Evolutionary conservation across 2,113 vertebrate genomes (phyloP).

Genomic region (Lichenostomus cassidix): DNA sequence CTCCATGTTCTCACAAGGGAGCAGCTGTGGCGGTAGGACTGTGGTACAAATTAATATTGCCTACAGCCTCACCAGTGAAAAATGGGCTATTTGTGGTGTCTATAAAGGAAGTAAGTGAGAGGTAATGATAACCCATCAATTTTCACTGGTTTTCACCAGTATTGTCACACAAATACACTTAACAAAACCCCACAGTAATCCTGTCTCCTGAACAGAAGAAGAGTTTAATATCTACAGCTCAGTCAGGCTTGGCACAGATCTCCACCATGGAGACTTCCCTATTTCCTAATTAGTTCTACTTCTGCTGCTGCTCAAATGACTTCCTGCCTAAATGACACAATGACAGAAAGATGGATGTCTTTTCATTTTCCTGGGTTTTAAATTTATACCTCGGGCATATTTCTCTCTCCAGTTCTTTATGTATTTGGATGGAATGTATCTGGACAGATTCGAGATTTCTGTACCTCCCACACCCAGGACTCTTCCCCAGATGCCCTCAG

Average conservation of each 20-base stretch:
- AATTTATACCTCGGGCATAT: not conserved
- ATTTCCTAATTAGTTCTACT: not conserved
- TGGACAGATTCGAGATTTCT: not conserved
- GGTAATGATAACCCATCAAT: not conserved
- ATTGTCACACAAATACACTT: not conserved
- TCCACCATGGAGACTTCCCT: not conserved
- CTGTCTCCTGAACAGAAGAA: not conserved
- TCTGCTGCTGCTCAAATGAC: not conserved
- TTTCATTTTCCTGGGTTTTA: not conserved
- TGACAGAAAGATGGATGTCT: not conserved
- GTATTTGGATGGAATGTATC: not conserved
- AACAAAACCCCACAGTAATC: not conserved
- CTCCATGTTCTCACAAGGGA: not conserved
- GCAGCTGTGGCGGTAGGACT: not conserved
- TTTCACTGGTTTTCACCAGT: not conserved
- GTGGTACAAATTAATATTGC: not conserved
- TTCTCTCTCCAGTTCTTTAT: not conserved
- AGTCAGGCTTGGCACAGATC: not conserved
- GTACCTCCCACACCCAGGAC: not conserved
- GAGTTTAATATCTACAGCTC: not conserved
- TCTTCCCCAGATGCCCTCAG: not conserved
- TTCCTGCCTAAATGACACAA: not conserved
- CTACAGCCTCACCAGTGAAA: not conserved
- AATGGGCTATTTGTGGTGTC: not conserved
- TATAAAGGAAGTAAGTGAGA: not conserved